phyloP scores from a whole-genome alignment of 2,888 invertebrate genomes.

The Lobophora halterata region DNA sequence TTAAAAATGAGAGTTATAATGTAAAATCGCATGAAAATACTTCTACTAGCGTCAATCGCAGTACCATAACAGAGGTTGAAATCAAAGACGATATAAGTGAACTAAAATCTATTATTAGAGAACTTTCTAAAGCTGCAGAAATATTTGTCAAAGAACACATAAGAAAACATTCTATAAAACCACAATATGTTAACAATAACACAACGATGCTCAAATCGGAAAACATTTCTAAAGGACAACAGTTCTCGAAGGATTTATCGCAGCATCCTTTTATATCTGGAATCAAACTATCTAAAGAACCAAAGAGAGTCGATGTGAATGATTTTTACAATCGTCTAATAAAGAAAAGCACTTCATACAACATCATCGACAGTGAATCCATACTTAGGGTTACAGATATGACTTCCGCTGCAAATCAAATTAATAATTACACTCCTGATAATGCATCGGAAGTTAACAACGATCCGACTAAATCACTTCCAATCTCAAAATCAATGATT shows the following conservation, averaged over 20 bases:
- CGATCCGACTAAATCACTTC: slow-evolving; percentile 35
- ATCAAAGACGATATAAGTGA: slow-evolving; percentile 54
- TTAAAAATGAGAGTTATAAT: slow-evolving; percentile 35
- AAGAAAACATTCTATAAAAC: slow-evolving; percentile 27
- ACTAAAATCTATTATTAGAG: slow-evolving; percentile 50
- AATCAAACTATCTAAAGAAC: slow-evolving; percentile 46
- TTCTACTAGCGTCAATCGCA: slow-evolving; percentile 22
- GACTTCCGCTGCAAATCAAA: slow-evolving; percentile 48
- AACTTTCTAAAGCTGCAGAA: slow-evolving; percentile 49
- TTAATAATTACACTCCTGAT: no score
- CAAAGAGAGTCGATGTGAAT: slow-evolving; percentile 37
- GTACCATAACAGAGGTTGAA: slow-evolving; percentile 38
- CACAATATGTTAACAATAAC: slow-evolving; percentile 18
- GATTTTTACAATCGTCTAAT: slow-evolving; percentile 42
- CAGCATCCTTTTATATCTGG: slow-evolving; percentile 39
- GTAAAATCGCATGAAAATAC: slow-evolving; percentile 26
- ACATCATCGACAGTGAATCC: slow-evolving; percentile 65
- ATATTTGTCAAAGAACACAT: slow-evolving; percentile 45
- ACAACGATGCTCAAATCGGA: slow-evolving; percentile 22
- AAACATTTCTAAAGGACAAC: slow-evolving; percentile 45
- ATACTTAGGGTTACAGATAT: slow-evolving; percentile 66
- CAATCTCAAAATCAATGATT: slow-evolving; percentile 46
- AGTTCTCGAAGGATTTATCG: slow-evolving; percentile 40
- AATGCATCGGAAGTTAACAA: no score
- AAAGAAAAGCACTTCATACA: slow-evolving; percentile 59